These are phyloP conservation scores for Gallinago undulata DNA, from an alignment of 2,113 vertebrate species.

Conservation along the genomic window DNA sequence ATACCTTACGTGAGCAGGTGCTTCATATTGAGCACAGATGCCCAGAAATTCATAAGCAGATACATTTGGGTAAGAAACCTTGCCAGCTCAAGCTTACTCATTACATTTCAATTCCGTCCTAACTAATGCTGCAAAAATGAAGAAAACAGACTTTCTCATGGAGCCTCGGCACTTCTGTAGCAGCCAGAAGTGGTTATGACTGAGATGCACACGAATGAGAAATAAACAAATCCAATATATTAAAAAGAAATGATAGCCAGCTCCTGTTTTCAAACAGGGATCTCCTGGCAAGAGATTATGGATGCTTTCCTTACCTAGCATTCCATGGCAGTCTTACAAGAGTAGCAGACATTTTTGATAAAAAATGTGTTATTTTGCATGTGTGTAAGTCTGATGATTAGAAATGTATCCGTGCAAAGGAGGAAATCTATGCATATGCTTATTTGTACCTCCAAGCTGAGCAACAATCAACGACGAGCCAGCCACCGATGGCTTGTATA, in stretches of 20 bases:
- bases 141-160: background rate
- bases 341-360: background rate
- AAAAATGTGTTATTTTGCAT: too few relatives aligned
- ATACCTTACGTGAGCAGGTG: slow-evolving; percentile 29
- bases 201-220: background rate
- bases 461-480: background rate
- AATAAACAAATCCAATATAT: background rate
- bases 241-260: background rate
- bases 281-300: background rate
- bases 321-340: background rate
- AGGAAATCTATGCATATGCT: background rate
- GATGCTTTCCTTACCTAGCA: background rate
- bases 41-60: background rate
- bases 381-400: too few relatives aligned
- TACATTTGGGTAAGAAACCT: background rate
- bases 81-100: slow-evolving; percentile 21
- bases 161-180: background rate
- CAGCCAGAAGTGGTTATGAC: background rate
- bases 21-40: slow-evolving; percentile 29
- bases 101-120: background rate
- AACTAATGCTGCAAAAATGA: background rate
- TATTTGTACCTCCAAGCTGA: background rate
- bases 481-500: background rate
- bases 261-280: background rate
- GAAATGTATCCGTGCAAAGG: background rate